Base-by-base conservation (phyloP, 2,888 invertebrate species). In the Tinea semifulvella region DNA sequence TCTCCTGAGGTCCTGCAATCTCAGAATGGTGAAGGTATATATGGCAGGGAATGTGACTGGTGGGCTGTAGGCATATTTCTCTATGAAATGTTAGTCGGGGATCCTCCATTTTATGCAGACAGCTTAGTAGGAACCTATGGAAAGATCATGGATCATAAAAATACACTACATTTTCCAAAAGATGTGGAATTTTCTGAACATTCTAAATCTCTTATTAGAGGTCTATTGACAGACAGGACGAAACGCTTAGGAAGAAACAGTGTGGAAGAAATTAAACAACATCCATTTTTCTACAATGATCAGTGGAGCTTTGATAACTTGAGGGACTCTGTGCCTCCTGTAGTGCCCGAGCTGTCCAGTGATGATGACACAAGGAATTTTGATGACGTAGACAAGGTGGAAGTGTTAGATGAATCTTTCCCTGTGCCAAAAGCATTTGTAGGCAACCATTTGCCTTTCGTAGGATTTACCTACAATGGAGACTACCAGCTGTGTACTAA, bases 61-160 rank as follows among this genome's bases (percentile, higher is more conserved):
- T 98, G 98, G 98, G 97, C 98, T 14, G 98, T 98, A 18, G 99
- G 99, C 45, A 97, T 99, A 57, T 96, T 99, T 72, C 86, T 99
- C 2, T 99, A 96, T 72, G 99, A 99, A 85, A 98, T 99, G 98
- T 83, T 99, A 44, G 92, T 96, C 47, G 97, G 97, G 5, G 99
- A 99, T 70, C 97, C 99, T 8, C 99, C 99, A 0, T 99, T 99
- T 77, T 98, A 96, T 76, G 98, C 98, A 2, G 99, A 99, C 68
- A 97, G 98, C 50, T 86, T 99, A 57, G 94, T 98, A 35, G 96
- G 96, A 46, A 99, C 98, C 2, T 99, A 99, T 69, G 95, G 96
- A 50, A 98, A 98, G 80, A 99, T 99, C 56, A 98, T 99, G 98
- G 96, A 98, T 72, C 97, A 98, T 69, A 91, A 95, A 68, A 97